phyloP scores from a whole-genome alignment of 2,888 invertebrate genomes.

The Crossocerus cetratus region DNA sequence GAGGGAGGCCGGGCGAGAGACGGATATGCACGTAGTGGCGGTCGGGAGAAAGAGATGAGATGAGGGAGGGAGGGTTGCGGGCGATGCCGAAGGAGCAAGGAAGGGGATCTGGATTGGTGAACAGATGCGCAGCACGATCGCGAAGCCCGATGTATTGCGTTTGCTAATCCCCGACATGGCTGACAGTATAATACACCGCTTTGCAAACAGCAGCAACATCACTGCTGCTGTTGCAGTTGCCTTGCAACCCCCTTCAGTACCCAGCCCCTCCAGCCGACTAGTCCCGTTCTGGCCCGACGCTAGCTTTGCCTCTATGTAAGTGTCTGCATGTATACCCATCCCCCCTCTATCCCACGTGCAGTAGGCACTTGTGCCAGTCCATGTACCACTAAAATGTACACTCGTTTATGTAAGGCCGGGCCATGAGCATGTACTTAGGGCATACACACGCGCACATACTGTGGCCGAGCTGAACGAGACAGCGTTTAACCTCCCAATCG shows the following conservation, averaged over 20 bases:
- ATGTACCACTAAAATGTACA: constrained; percentile 12
- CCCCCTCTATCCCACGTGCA: constrained; percentile 17
- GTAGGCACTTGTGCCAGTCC: constrained; percentile 24
- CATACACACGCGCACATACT: constrained; percentile 18
- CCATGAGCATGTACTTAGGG: constrained; percentile 9
- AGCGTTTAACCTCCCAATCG: constrained; percentile 58
- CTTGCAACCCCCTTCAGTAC: constrained; percentile 57
- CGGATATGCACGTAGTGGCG: constrained; percentile 18
- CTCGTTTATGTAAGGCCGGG: constrained; percentile 26
- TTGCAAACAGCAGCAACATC: constrained; percentile 68
- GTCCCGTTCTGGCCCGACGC: constrained; percentile 32
- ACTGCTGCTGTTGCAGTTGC: constrained; percentile 50
- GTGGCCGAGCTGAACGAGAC: constrained; percentile 32
- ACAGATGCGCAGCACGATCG: constrained; percentile 75
- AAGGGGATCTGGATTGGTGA: constrained; percentile 63
- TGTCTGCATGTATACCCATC: constrained; percentile 42
- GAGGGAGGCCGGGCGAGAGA: neutral
- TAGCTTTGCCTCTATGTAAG: constrained; percentile 33
- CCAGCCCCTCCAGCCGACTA: neutral
- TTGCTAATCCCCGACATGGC: constrained; percentile 75
- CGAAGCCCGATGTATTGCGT: constrained; percentile 73
- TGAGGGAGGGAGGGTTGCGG: neutral
- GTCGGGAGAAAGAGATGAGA: constrained; percentile 24
- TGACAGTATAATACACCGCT: constrained; percentile 76
- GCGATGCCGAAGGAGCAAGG: neutral